Conservation (phyloP, 2,888 invertebrate species). For the Cosmorhoe ocellata region DNA sequence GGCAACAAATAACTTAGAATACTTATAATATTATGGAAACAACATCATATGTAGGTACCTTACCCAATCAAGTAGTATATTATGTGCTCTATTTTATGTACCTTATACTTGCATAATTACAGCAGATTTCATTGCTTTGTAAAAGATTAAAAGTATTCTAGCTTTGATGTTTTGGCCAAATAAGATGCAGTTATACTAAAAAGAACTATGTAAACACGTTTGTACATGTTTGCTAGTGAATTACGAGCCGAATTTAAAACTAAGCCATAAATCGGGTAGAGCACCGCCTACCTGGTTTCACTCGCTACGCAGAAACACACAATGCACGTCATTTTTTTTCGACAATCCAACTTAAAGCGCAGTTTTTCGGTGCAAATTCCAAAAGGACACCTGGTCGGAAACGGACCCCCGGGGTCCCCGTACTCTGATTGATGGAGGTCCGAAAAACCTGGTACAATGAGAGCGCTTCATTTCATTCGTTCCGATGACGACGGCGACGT, state of each 20-base stretch:
- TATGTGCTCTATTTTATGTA: too few species aligned
- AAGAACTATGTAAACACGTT: background rate
- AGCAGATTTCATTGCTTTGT: too few species aligned
- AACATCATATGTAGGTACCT: too few species aligned
- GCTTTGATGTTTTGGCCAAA: too few species aligned
- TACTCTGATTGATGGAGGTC: slow-evolving; percentile 74
- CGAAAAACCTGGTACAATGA: slow-evolving; percentile 59
- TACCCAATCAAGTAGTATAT: too few species aligned
- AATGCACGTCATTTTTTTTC: slow-evolving; percentile 70
- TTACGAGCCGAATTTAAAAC: slow-evolving; percentile 39
- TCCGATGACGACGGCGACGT: slow-evolving; percentile 73
- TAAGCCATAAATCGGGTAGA: slow-evolving; percentile 43
- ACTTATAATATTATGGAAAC: too few species aligned
- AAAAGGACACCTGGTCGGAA: slow-evolving; percentile 81
- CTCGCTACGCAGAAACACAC: slow-evolving; percentile 74
- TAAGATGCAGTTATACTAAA: too few species aligned
- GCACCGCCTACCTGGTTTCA: slow-evolving; percentile 63
- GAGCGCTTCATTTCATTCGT: slow-evolving; percentile 46
- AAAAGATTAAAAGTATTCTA: too few species aligned
- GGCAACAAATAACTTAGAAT: too few species aligned
- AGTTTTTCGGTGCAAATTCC: slow-evolving; percentile 79
- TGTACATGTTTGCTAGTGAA: slow-evolving; percentile 12
- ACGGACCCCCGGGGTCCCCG: slow-evolving; percentile 74
- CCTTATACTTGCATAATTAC: too few species aligned
- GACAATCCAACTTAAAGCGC: slow-evolving; percentile 63